A percentile compares a stretch with the other conserved stretches of the same genome.
These are phyloP conservation scores for Acleris sparsana DNA, from an alignment of 2,888 invertebrate species.

Conservation along the genomic window DNA sequence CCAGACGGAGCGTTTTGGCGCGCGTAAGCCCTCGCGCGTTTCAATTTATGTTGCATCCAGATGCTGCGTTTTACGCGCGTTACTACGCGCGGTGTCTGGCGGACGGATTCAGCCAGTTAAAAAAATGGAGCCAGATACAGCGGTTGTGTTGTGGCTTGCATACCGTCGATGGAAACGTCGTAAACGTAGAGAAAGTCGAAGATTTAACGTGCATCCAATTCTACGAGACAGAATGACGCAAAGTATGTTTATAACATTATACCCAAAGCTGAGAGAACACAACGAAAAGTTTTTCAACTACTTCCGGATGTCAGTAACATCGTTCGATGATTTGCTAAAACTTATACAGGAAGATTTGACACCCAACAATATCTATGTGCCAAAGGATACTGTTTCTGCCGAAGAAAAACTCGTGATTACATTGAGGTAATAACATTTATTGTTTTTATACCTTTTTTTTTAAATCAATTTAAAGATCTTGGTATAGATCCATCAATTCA, in stretches of 20 bases:
- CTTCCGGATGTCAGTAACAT: constrained; percentile 50
- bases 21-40: too few species aligned
- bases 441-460: too few species aligned
- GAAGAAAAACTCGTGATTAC: too few species aligned
- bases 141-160: constrained; percentile 8
- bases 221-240: too few species aligned
- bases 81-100: constrained; percentile 7
- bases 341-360: constrained; percentile 37
- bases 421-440: too few species aligned
- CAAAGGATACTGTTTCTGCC: too few species aligned
- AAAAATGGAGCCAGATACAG: constrained; percentile 6
- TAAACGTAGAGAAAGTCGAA: constrained; percentile 1
- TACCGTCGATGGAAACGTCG: constrained; percentile 5
- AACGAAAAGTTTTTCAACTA: constrained; percentile 46
- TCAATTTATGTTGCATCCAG: neutral
- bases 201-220: neutral
- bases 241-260: neutral
- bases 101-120: constrained; percentile 15
- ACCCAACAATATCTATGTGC: constrained; percentile 37
- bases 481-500: too few species aligned
- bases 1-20: neutral
- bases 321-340: constrained; percentile 47
- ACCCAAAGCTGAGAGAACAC: too few species aligned
- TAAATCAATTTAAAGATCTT: too few species aligned
- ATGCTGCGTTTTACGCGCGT: neutral